Base-by-base conservation (phyloP, 2,113 vertebrate species). In the Bambusicola thoracicus region DNA sequence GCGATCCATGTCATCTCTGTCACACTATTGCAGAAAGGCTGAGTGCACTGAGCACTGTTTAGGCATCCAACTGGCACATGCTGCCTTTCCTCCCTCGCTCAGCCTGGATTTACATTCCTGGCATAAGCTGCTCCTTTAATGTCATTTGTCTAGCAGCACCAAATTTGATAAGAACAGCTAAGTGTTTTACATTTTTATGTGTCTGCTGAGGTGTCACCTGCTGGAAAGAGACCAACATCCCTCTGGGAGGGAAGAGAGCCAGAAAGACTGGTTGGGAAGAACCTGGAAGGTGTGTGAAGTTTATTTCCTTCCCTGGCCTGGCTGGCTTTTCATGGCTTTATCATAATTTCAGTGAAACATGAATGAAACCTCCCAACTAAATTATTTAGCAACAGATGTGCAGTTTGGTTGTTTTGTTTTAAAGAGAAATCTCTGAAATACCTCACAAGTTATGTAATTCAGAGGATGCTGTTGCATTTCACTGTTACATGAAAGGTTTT, bases 21-120 rank as follows among this genome's bases (percentile, higher is more conserved):
- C 55, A 12, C 3, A 2, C 0, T 0, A 0, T 66, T 76, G 40
- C 67, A 38, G 81, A 49, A 87, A 62, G 92, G 41, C 81, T 49
- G 40, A 68, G 72, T 3, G 34, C 0, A 0, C 3, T 78, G 68
- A 46, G 61, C 67, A 81, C 68, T 36, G 44, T 53, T 92, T 6
- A 83, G 41, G 69, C 86, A 91, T 72, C 69, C 68, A 55, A 95
- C 77, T 81, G 81, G 81, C 62, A 85, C 85, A 49, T 65, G 89
- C 58, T 93, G 90, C 65, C 73, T 93, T 79, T 63, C 68, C 65
- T 87, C 59, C 91, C 62, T 73, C 0, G 0, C 20, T 58, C 89
- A 88, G 69, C 44, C 55, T 38, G 77, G 80, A 91, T 91, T 95
- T 90, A 89, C 77, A 91, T 92, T 85, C 91, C 41, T 93, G 86